phyloP scores from a whole-genome alignment of 2,797 vertebrate genomes.

The Xiphophorus birchmanni region DNA sequence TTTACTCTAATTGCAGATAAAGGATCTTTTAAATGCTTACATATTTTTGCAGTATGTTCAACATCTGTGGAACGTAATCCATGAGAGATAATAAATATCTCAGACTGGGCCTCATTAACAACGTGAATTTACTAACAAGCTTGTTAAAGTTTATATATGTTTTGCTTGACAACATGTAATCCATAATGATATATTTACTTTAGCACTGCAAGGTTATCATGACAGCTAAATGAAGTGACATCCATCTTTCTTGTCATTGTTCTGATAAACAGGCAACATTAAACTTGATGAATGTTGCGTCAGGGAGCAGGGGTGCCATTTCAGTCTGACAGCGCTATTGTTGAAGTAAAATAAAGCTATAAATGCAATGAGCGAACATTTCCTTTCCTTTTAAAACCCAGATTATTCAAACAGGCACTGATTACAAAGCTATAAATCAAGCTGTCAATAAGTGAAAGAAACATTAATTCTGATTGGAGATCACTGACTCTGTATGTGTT shows the following conservation, averaged over 20 bases:
- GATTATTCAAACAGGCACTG: conserved; percentile 24
- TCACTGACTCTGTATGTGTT: conserved; percentile 57
- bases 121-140: background rate
- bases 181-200: conserved; percentile 6
- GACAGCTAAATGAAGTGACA: conserved; percentile 29
- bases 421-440: conserved; percentile 72
- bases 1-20: background rate
- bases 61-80: background rate
- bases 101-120: background rate
- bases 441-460: conserved; percentile 66
- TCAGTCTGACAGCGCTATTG: conserved; percentile 35
- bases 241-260: conserved; percentile 31
- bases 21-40: background rate
- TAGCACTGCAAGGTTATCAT: conserved; percentile 23
- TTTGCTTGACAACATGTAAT: background rate
- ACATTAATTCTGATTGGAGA: conserved; percentile 67
- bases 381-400: conserved; percentile 23
- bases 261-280: conserved; percentile 39
- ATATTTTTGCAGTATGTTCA: background rate
- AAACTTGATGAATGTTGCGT: conserved; percentile 34
- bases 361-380: conserved; percentile 36
- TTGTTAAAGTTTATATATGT: background rate
- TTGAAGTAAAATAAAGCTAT: conserved; percentile 45
- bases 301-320: background rate
- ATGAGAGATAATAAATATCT: background rate